Conservation (phyloP, 2,113 vertebrate species). For the Crotophaga sulcirostris region DNA sequence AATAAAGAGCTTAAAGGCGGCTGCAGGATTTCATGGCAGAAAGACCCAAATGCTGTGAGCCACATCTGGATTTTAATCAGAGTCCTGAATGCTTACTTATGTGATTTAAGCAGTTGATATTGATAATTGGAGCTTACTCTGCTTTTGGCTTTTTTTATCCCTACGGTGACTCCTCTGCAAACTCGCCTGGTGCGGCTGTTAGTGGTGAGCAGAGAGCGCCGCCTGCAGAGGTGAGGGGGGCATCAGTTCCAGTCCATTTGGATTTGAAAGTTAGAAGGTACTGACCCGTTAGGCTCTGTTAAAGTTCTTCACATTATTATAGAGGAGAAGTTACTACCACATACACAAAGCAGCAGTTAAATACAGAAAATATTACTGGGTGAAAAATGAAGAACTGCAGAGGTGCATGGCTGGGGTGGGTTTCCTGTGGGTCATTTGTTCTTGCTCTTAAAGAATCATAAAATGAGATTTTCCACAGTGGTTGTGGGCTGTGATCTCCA, state of each 20-base stretch:
- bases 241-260: fast-evolving
- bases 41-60: constrained; percentile 29
- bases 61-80: neutral
- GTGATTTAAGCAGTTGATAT: neutral
- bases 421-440: neutral
- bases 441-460: neutral
- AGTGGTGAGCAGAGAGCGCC: neutral
- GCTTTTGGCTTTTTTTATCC: neutral
- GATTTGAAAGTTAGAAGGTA: neutral
- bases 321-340: neutral
- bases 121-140: constrained; percentile 59
- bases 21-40: constrained; percentile 57
- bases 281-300: fast-evolving
- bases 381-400: neutral
- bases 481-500: fast-evolving
- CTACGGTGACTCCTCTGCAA: neutral
- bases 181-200: neutral
- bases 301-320: fast-evolving
- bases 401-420: neutral
- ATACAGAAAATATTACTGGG: too few species aligned
- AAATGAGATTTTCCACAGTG: fast-evolving
- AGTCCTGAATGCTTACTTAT: neutral
- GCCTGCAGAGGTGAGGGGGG: neutral
- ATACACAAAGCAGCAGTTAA: neutral
- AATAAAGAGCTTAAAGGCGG: neutral